Base-by-base conservation (phyloP, 1,140 invertebrate genomes). In the Drosophila insularis region DNA sequence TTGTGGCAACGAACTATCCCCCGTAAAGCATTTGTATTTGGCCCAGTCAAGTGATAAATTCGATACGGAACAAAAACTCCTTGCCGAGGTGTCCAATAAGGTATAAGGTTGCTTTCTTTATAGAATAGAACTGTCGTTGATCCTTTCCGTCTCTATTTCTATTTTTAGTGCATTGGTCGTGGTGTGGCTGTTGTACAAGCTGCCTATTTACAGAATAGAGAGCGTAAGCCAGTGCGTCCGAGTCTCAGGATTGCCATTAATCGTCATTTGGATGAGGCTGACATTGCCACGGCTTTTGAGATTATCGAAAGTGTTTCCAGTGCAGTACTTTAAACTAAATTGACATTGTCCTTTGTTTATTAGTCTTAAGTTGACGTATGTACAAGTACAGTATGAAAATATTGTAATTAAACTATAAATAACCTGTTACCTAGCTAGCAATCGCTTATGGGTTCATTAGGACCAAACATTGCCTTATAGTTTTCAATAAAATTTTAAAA, bases 21-120 rank as follows among this genome's bases (percentile, higher is more conserved):
- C 97, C 0, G 92, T 98, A 0, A 97, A 98, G 78, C 97, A 98
- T 92, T 84, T 98, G 4, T 95, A 95, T 77, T 91, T 98, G 14
- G 93, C 93, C 0, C 90, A 93, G 10, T 89, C 93, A 6, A 58
- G 58, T n/a, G 72, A 86, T 0, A 74, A 63, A 27, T 74, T 92
- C 1, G 93, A 93, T 1, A 89, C 92, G 27, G 91, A 93, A 80
- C 84, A 94, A 4, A 84, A 91, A 8, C 92, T 95, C 61, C 90
- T 98, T 17, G 92, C 92, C 2, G 92, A 94, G 74, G 94, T 98
- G 7, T 90, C 92, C 27, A 92, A 92, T 17, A 78, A 81, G 71
- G 91, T 92, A 71, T 0, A 10, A n/a, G n/a, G 8, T 21, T 23
- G 5, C 8, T 1, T 8, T 7, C 21, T 11, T 37, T 21, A 46